phyloP scores from a whole-genome alignment of 2,797 vertebrate genomes.

The Enteromius thamalakanensis region DNA sequence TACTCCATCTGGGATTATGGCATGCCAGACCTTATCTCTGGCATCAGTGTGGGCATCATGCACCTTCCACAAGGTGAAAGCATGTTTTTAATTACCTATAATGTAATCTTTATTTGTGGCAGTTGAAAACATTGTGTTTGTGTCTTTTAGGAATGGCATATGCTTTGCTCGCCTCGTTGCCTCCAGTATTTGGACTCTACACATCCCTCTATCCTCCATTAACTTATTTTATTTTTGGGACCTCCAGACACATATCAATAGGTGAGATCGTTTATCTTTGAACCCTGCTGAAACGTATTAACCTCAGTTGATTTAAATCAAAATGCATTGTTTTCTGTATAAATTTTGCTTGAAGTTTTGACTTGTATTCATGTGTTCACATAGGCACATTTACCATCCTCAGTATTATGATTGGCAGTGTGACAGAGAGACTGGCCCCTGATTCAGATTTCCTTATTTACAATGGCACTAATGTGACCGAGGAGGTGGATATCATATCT shows the following conservation, averaged over 20 bases:
- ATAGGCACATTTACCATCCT: conserved; percentile 93
- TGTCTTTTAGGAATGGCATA: conserved; percentile 88
- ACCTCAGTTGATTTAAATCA: not conserved
- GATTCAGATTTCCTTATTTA: conserved; percentile 72
- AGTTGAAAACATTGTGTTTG: not conserved
- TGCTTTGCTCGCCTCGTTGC: conserved; percentile 90
- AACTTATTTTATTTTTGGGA: conserved; percentile 93
- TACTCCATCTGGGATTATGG: conserved; percentile 92
- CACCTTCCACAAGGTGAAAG: conserved; percentile 94
- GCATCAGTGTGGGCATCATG: conserved; percentile 97
- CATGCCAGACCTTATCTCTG: conserved; percentile 87
- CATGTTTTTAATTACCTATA: not conserved
- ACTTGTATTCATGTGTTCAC: conserved; percentile 5
- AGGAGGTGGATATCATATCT: conserved; percentile 68
- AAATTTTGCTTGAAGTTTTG: not conserved
- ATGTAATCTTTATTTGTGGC: not conserved
- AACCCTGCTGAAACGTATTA: not conserved
- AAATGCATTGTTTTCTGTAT: not conserved
- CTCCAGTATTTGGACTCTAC: conserved; percentile 92
- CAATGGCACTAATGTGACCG: conserved; percentile 78
- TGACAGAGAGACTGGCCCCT: conserved; percentile 86
- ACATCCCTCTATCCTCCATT: conserved; percentile 91
- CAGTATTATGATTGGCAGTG: conserved; percentile 95
- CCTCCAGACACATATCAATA: conserved; percentile 92
- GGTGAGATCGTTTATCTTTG: conserved; percentile 65